A percentile compares a stretch with the other conserved stretches of the same genome.
Conservation (phyloP, 2,797 vertebrate species). For the Miichthys miiuy region DNA sequence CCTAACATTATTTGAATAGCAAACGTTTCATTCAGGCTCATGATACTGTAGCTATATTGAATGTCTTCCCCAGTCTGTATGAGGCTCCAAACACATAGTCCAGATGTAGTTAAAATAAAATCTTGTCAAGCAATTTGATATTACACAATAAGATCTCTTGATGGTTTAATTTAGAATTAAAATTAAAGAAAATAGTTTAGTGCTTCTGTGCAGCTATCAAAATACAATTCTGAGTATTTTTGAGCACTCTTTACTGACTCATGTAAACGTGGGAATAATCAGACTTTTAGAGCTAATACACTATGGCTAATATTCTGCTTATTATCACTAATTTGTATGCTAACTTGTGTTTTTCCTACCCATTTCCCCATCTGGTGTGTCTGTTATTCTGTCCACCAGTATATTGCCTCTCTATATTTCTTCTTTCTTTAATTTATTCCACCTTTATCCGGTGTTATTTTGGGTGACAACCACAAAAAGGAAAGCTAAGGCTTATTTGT, state of each 20-base stretch:
- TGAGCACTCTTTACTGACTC: neutral
- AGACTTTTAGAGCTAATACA: neutral
- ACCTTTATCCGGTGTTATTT: neutral
- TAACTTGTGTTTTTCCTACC: neutral
- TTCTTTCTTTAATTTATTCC: neutral
- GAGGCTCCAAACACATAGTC: no score
- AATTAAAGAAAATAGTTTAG: no score
- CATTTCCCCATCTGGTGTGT: neutral
- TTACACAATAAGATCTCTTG: no score
- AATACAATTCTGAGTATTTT: neutral
- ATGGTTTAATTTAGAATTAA: no score
- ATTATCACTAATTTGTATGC: neutral
- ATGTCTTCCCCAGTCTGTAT: no score
- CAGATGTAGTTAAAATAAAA: no score
- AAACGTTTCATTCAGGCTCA: neutral
- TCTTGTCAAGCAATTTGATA: no score
- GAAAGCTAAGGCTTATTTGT: constrained; percentile 31
- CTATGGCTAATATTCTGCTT: neutral
- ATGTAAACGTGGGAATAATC: neutral
- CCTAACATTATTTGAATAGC: neutral
- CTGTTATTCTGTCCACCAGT: neutral
- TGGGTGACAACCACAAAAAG: neutral
- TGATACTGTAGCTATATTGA: neutral
- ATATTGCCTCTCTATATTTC: neutral
- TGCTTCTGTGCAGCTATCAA: no score